phyloP scores from a whole-genome alignment of 2,888 invertebrate genomes.

The Lomographa bimaculata region DNA sequence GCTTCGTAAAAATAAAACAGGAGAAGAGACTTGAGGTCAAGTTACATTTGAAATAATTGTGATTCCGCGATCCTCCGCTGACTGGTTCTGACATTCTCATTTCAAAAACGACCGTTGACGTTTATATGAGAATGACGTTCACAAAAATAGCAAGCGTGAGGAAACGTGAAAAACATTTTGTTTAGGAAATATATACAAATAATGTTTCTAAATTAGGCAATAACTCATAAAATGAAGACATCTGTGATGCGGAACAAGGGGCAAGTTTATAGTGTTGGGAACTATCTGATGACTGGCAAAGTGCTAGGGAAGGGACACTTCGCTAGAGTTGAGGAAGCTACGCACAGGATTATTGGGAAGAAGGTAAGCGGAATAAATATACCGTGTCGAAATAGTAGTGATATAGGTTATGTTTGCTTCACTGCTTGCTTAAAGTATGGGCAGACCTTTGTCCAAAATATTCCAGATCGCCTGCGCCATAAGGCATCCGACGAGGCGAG shows the following conservation, averaged over 20 bases:
- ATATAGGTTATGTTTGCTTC: too few species aligned
- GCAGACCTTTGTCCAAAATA: too few species aligned
- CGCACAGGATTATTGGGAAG: slow-evolving; percentile 86
- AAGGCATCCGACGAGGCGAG: too few species aligned
- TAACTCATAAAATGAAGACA: slow-evolving; percentile 52
- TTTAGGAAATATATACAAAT: slow-evolving; percentile 44
- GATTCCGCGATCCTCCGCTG: too few species aligned
- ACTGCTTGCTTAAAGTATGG: too few species aligned
- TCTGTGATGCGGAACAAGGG: slow-evolving; percentile 59
- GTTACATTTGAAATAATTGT: slow-evolving; percentile 13
- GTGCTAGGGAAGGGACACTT: slow-evolving; percentile 90
- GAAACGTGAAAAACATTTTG: slow-evolving; percentile 23
- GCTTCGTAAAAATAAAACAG: too few species aligned
- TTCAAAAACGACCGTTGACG: slow-evolving; percentile 15
- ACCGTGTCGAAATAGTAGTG: too few species aligned
- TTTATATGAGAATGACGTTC: slow-evolving; percentile 27
- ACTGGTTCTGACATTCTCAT: slow-evolving; percentile 18
- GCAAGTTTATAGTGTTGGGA: slow-evolving; percentile 85
- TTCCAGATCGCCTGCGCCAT: too few species aligned
- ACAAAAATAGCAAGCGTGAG: slow-evolving; percentile 17
- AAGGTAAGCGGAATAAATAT: slow-evolving; percentile 84
- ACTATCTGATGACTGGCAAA: slow-evolving; percentile 88
- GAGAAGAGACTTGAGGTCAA: too few species aligned
- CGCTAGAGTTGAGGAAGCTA: slow-evolving; percentile 89
- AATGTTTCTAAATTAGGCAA: slow-evolving; percentile 64